These are phyloP conservation scores for Tragulus kanchil DNA, from an alignment of 2,113 vertebrate species.

Conservation along the genomic window DNA sequence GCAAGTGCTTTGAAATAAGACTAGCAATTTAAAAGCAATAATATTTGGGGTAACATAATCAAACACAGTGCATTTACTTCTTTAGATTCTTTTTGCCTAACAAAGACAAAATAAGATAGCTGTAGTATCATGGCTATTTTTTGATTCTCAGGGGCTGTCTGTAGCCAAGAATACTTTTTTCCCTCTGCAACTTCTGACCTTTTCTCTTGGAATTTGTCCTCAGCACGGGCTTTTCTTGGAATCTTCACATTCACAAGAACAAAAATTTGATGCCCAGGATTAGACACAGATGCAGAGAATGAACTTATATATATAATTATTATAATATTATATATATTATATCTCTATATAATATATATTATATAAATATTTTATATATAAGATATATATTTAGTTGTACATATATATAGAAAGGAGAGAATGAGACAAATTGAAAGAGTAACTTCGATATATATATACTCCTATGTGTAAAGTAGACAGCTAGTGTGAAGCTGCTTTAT, in stretches of 20 bases:
- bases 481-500: not conserved
- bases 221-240: not conserved
- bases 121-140: slow-evolving; percentile 17
- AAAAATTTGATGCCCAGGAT: not conserved
- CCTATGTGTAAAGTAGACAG: not conserved
- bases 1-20: not conserved
- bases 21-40: not conserved
- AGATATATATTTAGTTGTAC: too few species aligned
- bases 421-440: not conserved
- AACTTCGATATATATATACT: not conserved
- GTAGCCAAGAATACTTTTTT: slow-evolving; percentile 37
- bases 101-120: not conserved
- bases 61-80: not conserved
- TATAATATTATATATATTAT: too few species aligned
- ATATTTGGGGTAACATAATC: not conserved
- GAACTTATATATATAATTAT: not conserved
- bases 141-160: slow-evolving; percentile 19
- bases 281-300: not conserved
- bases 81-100: slow-evolving; percentile 26
- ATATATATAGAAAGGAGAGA: not conserved
- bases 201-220: slow-evolving; percentile 14
- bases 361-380: too few species aligned
- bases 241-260: not conserved
- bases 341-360: too few species aligned
- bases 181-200: not conserved